Evolutionary conservation across 2,888 invertebrate genomes (phyloP), one percentile per base, ranked within the genome.

Genomic region (Graphium colonna): DNA sequence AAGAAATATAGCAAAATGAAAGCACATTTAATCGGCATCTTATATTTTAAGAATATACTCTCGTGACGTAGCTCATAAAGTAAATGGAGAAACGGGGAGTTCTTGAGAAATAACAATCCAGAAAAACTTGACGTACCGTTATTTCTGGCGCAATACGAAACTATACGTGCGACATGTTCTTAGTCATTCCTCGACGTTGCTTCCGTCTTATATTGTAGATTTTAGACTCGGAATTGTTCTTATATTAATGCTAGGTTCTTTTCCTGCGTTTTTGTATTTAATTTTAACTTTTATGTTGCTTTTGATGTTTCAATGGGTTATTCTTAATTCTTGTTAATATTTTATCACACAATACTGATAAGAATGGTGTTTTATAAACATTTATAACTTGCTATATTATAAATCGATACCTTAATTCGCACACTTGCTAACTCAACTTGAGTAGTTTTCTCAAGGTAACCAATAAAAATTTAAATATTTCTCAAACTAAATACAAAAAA

Each of bases 71-170:
- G n/a, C n/a, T 12, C n/a, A n/a, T 13, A 36, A 36, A 36, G 17
- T 9, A 36, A 17, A 60, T 58, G 54, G 51, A 44, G 50, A 56
- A 50, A 57, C 36, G 44, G 28, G 13, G 16, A 49, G 28, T 17
- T n/a, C 15, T 21, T 49, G 40, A 49, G 41, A 31, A 31, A 49
- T 49, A 41, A 41, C 49, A 31, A 41, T 49, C 31, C 12, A 18
- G 49, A 49, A 49, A 41, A 41, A 49, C 49, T 49, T 49, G 49
- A 41, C 49, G 41, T 49, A 41, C 31, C 31, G 21, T 40, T 17
- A 4, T n/a, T 13, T 40, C 12, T 8, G 17, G 16, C n/a, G 47
- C 17, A 40, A 48, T 40, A 49, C 31, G 40, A 33, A 39, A 49
- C 31, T 17, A 47, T 15, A 21, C 21, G 5, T 21, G 41, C 41